Evolutionary conservation across 2,797 vertebrate genomes (phyloP).

Genomic region (Rhynchotus rufescens): DNA sequence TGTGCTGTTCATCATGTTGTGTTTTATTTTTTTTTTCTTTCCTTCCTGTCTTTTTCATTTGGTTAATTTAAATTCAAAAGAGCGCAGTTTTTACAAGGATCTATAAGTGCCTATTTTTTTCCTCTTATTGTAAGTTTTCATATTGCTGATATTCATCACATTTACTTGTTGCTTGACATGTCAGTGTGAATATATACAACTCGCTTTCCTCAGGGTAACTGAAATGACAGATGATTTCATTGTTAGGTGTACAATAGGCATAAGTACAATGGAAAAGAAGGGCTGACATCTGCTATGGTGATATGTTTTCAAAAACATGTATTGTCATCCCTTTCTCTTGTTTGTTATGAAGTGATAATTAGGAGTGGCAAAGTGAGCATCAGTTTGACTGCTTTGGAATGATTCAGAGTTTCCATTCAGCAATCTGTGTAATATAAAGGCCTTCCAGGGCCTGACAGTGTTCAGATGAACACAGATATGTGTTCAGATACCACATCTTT

Average conservation of each 20-base stretch:
- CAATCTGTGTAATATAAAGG: background rate
- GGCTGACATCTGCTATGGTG: conserved; percentile 24
- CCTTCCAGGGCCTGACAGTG: background rate
- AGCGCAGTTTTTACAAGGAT: background rate
- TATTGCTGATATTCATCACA: conserved; percentile 8
- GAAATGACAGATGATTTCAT: conserved; percentile 56
- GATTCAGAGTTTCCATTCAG: conserved; percentile 2
- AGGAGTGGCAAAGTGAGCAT: conserved; percentile 45
- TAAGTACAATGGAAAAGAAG: conserved; percentile 44
- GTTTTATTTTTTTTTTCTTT: background rate
- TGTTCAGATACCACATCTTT: background rate
- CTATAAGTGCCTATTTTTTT: background rate
- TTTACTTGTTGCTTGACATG: conserved; percentile 30
- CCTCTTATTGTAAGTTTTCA: conserved; percentile 15
- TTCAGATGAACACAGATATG: too few relatives aligned
- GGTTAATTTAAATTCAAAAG: background rate
- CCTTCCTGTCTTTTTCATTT: background rate
- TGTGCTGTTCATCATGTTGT: background rate
- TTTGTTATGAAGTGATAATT: conserved; percentile 11
- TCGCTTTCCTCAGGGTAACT: conserved; percentile 29
- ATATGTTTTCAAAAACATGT: conserved; percentile 37
- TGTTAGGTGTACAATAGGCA: conserved; percentile 39
- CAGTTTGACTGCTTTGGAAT: background rate
- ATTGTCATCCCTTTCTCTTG: conserved; percentile 15
- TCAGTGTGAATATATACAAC: conserved; percentile 31